Evolutionary conservation across 2,888 invertebrate species (phyloP).

Genomic region (Petrolisthes cinctipes): DNA sequence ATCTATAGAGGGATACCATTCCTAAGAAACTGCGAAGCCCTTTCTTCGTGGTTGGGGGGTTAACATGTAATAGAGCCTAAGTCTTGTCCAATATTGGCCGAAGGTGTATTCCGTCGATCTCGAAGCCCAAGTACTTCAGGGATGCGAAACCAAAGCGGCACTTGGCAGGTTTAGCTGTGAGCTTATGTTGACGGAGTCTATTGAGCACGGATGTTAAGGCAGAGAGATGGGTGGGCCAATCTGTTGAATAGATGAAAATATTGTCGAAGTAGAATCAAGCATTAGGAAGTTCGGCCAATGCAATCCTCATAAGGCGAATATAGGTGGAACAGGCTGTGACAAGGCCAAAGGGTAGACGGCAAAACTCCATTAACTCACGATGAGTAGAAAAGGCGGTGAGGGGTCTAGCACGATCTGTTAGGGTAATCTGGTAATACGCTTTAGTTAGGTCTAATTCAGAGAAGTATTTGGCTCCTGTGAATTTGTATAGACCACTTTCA

Average conservation of each 20-base stretch:
- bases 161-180: not conserved
- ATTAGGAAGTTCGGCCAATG: not conserved
- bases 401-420: constrained; percentile 11
- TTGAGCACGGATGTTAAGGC: constrained; percentile 4
- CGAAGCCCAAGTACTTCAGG: constrained; percentile 29
- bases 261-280: constrained; percentile 31
- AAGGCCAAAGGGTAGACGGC: constrained; percentile 28
- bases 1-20: constrained; percentile 31
- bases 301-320: constrained; percentile 27
- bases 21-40: not conserved
- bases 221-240: constrained; percentile 2
- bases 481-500: constrained; percentile 30
- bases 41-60: constrained; percentile 20
- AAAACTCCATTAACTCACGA: constrained; percentile 37
- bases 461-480: constrained; percentile 31
- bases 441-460: constrained; percentile 36
- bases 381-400: constrained; percentile 31
- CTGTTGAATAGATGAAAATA: constrained; percentile 14
- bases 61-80: not conserved
- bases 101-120: not conserved
- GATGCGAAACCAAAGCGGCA: constrained; percentile 8
- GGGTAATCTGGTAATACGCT: constrained; percentile 18
- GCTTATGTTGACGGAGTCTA: not conserved
- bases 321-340: constrained; percentile 32
- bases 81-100: not conserved